Conservation (phyloP, 2,797 vertebrate species). For the Aldrovandia affinis region DNA sequence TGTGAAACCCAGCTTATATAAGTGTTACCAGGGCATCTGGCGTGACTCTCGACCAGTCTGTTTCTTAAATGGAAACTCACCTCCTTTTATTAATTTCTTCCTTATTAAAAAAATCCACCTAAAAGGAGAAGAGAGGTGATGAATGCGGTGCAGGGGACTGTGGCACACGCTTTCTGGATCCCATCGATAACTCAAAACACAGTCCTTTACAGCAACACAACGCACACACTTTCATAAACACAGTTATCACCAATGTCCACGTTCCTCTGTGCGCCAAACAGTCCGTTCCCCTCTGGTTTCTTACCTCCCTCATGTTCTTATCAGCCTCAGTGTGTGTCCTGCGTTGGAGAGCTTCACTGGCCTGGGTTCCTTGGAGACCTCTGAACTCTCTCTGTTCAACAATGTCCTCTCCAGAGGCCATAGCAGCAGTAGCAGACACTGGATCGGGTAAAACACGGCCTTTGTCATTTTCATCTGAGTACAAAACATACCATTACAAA, state of each 20-base stretch:
- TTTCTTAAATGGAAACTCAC: conserved; percentile 61
- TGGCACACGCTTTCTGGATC: not conserved
- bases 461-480: not conserved
- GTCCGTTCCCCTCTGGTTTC: not conserved
- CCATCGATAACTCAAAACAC: not conserved
- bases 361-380: conserved; percentile 42
- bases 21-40: not conserved
- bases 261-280: not conserved
- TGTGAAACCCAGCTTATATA: not conserved
- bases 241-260: not conserved
- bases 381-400: conserved; percentile 54
- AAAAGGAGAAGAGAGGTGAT: conserved; percentile 73
- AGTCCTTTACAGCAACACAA: not conserved
- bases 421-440: conserved; percentile 58
- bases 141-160: conserved; percentile 55
- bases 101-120: conserved; percentile 76
- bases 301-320: conserved; percentile 81
- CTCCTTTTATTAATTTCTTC: conserved; percentile 65
- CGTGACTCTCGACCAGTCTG: not conserved
- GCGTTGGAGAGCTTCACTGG: conserved; percentile 56
- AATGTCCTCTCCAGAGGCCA: conserved; percentile 66
- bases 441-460: conserved; percentile 41
- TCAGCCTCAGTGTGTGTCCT: conserved; percentile 61
- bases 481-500: not conserved
- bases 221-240: not conserved